phyloP scores from a whole-genome alignment of 2,888 invertebrate species.

The Rhamnusium bicolor region DNA sequence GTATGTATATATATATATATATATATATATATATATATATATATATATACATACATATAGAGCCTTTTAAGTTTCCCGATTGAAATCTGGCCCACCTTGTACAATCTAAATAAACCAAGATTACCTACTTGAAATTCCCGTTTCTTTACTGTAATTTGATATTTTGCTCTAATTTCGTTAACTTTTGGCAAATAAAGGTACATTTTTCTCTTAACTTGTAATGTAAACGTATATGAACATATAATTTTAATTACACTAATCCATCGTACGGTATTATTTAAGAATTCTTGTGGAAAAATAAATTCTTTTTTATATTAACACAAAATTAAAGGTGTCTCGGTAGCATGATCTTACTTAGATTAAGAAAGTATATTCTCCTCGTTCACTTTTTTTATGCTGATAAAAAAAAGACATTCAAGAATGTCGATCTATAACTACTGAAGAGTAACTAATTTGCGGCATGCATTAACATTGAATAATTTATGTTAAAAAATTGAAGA shows the following conservation, averaged over 20 bases:
- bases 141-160: not conserved
- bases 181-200: not conserved
- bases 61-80: too few relatives aligned
- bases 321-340: not conserved
- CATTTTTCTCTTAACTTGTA: not conserved
- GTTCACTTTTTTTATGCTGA: not conserved
- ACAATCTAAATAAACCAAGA: too few relatives aligned
- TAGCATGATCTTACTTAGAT: not conserved
- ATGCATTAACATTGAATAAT: not conserved
- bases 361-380: not conserved
- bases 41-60: too few relatives aligned
- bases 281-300: not conserved
- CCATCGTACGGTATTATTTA: too few relatives aligned
- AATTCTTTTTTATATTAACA: not conserved
- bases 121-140: not conserved
- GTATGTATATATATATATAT: too few relatives aligned
- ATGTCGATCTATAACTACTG: not conserved
- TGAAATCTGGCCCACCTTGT: too few relatives aligned
- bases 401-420: not conserved
- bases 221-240: not conserved
- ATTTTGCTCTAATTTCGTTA: not conserved
- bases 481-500: not conserved
- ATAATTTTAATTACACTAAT: too few relatives aligned
- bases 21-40: too few relatives aligned
- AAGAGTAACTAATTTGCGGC: constrained; percentile 4